These are phyloP conservation scores for Acrossocheilus wenchowensis DNA, from an alignment of 2,797 vertebrate species.

Conservation along the genomic window DNA sequence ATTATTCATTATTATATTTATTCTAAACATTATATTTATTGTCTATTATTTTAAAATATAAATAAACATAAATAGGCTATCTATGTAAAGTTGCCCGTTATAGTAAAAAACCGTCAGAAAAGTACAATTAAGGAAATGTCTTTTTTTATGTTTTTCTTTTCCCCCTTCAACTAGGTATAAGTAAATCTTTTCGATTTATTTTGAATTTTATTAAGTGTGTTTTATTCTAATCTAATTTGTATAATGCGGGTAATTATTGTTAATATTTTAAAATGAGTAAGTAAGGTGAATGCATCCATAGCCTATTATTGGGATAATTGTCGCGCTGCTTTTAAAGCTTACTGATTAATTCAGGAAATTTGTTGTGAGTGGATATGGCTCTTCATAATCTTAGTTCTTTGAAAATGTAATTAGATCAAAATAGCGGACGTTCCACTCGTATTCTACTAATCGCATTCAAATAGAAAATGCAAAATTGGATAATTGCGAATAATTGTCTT, in stretches of 20 bases:
- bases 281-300: neutral
- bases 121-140: neutral
- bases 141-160: neutral
- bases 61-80: neutral
- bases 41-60: neutral
- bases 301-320: too few species aligned
- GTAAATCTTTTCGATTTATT: neutral
- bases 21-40: neutral
- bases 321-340: conserved; percentile 16
- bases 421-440: neutral
- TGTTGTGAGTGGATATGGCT: neutral
- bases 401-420: conserved; percentile 14
- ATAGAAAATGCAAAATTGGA: neutral
- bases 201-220: neutral
- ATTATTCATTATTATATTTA: neutral
- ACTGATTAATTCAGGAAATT: conserved; percentile 22
- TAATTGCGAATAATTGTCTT: conserved; percentile 67
- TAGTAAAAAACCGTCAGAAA: neutral
- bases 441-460: neutral
- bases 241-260: conserved; percentile 17
- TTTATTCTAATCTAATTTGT: neutral
- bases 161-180: neutral
- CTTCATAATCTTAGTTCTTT: conserved; percentile 20
- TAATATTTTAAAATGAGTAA: conserved; percentile 19
- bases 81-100: neutral